A percentile compares a stretch with the other conserved stretches of the same genome.
These are phyloP conservation scores for Phymatocera aterrima DNA, from an alignment of 2,888 invertebrate genomes.

Conservation along the genomic window DNA sequence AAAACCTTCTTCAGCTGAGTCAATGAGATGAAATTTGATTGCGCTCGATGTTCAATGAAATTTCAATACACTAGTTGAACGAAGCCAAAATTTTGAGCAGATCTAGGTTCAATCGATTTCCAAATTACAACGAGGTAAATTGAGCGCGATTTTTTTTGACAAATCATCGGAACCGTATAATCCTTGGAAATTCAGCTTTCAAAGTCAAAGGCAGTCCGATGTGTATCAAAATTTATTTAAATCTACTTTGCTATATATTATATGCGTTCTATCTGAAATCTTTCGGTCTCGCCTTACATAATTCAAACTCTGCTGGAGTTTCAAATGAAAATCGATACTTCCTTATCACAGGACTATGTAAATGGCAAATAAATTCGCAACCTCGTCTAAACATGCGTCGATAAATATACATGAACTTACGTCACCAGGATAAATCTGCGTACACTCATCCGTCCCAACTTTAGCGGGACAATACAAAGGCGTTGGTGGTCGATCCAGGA, in stretches of 20 bases:
- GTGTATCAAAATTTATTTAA: neutral
- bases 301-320: neutral
- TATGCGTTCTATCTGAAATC: neutral
- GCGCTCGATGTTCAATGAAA: neutral
- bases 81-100: neutral
- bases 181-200: neutral
- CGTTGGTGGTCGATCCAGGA: constrained; percentile 88
- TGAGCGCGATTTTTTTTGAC: neutral
- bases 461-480: constrained; percentile 88
- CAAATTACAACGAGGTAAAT: neutral
- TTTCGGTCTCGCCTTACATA: neutral
- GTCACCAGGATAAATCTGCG: constrained; percentile 94
- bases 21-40: neutral
- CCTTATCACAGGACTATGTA: neutral
- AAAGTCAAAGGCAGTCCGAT: neutral
- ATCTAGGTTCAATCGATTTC: neutral
- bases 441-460: constrained; percentile 87
- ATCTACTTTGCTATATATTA: neutral
- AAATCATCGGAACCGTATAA: neutral
- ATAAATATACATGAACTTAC: constrained; percentile 75
- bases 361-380: neutral
- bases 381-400: neutral
- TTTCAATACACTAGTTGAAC: too few species aligned
- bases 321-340: neutral
- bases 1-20: neutral